phyloP scores from a whole-genome alignment of 2,888 invertebrate species.

The Pimpla rufipes region DNA sequence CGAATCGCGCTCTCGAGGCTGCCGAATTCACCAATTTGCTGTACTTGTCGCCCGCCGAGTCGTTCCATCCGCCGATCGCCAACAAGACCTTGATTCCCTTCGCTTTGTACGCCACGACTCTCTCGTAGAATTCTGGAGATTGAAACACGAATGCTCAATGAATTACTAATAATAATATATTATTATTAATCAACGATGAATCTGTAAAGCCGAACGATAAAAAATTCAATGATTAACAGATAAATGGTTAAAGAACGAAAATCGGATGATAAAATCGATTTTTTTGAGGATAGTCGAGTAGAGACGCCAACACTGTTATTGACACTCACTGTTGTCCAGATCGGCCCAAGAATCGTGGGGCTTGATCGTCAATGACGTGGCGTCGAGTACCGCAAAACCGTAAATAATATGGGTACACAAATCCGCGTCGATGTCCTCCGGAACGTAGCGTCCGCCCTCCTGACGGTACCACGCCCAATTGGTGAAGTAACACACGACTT shows the following conservation, averaged over 20 bases:
- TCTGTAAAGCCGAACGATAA: too few species aligned
- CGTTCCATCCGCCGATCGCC: slow-evolving; percentile 98
- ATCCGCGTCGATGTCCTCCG: slow-evolving; percentile 93
- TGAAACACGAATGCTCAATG: neutral
- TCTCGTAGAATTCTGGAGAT: slow-evolving; percentile 92
- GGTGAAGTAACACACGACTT: slow-evolving; percentile 96
- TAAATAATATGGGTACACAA: slow-evolving; percentile 97
- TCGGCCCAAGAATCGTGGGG: slow-evolving; percentile 96
- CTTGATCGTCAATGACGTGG: slow-evolving; percentile 91
- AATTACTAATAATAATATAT: slow-evolving; percentile 11
- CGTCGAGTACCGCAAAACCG: slow-evolving; percentile 95
- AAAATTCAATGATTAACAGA: too few species aligned
- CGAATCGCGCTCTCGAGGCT: slow-evolving; percentile 90
- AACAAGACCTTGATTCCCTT: slow-evolving; percentile 93
- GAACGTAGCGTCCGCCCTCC: slow-evolving; percentile 92
- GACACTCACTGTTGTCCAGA: slow-evolving; percentile 93
- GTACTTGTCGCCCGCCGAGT: slow-evolving; percentile 96
- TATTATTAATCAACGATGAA: too few species aligned
- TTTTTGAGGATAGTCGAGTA: too few species aligned
- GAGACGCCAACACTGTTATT: too few species aligned
- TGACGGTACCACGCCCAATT: slow-evolving; percentile 98
- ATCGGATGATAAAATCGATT: neutral
- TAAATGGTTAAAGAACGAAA: too few species aligned
- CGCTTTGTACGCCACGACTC: slow-evolving; percentile 91
- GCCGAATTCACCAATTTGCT: slow-evolving; percentile 92